Base-by-base conservation (phyloP, 2,797 vertebrate species). In the Diglossa cyanea region DNA sequence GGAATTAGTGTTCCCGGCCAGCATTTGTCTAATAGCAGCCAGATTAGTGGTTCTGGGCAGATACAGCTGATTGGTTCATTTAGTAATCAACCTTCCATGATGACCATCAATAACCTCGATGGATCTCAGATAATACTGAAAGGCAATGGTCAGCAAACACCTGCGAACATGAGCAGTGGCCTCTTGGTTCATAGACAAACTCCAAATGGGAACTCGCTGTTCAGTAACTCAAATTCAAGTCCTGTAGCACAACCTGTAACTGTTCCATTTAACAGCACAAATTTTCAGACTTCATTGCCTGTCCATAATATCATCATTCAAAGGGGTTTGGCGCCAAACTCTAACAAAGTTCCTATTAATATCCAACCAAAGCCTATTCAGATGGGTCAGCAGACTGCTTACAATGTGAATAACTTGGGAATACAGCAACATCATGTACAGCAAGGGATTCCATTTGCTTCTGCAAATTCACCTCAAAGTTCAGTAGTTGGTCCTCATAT, bases 221-320 rank as follows among this genome's bases (percentile, higher is more conserved):
- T 98, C 94, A 98, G 98, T 85, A 97, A 96, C 88, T 98, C 99
- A 88, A 99, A 98, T 91, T 98, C 98, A 88, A 99, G 98, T 26
- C 98, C 98, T 14, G 98, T 98, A 97, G 98, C 98, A 83, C 98
- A 98, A 96, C 99, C 99, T 23, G 98, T 99, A 33, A 98, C 99
- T 6, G 98, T 99, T 96, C 99, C 99, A 17, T 99, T 99, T 96
- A 99, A 99, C 97, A 99, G 99, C 97, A 98, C 98, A 95, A 98
- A 98, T 96, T 98, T 98, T 73, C 98, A 98, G 75, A 97, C 98
- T 3, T 98, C 98, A 17, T 98, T 99, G 96, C 99, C 99, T 66
- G 98, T 99, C 90, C 99, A 99, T 96, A 99, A 99, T 95, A 99
- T 99, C 96, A 99, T 99, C 92, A 99, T 99, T 95, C 99, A 99